phyloP scores from a whole-genome alignment of 2,113 vertebrate genomes.

The Columbina picui region DNA sequence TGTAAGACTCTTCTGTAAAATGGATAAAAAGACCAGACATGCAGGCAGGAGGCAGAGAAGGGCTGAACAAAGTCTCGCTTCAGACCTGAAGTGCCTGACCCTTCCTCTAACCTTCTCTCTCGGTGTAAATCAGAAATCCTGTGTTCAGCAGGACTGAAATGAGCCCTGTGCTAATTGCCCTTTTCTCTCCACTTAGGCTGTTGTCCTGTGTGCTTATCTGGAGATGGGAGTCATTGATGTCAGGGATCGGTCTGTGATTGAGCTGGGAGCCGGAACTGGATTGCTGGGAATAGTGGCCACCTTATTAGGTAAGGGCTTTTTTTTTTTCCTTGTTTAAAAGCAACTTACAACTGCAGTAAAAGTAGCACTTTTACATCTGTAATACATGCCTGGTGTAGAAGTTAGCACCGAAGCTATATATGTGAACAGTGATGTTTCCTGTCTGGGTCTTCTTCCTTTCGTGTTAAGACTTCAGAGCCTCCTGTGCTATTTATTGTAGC shows the following conservation, averaged over 20 bases:
- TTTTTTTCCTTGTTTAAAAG: neutral
- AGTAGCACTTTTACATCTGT: neutral
- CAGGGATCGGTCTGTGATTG: conserved; percentile 80
- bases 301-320: conserved; percentile 82
- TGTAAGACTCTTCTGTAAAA: neutral
- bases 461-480: neutral
- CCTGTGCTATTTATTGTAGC: neutral
- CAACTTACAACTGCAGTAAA: neutral
- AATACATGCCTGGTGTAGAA: neutral
- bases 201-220: conserved; percentile 90
- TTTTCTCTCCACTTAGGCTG: conserved; percentile 79
- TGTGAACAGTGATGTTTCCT: neutral
- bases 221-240: conserved; percentile 85
- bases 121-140: neutral
- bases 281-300: conserved; percentile 93
- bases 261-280: conserved; percentile 94
- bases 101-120: neutral
- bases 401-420: neutral
- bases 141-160: neutral
- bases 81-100: neutral
- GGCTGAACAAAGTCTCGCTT: neutral
- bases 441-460: neutral
- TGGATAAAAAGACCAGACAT: neutral
- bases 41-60: neutral
- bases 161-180: neutral